Evolutionary conservation across 2,113 vertebrate species (phyloP).

Genomic region (Regulus satrapa): DNA sequence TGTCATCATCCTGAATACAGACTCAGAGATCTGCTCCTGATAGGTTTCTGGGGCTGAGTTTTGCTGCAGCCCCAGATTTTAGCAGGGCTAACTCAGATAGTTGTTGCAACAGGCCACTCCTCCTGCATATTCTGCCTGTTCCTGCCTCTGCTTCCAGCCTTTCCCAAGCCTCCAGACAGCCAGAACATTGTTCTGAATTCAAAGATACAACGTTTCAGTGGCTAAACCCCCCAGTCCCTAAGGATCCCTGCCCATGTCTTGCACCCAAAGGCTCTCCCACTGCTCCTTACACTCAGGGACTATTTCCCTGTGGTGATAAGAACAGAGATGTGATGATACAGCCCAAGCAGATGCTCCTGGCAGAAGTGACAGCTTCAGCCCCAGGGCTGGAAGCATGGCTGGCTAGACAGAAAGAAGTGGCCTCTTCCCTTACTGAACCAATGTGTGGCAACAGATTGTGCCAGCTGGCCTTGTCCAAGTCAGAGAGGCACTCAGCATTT

Average conservation of each 20-base stretch:
- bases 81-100: rapidly evolving
- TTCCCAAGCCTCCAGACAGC: neutral
- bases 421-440: neutral
- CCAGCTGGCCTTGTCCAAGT: neutral
- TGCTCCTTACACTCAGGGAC: neutral
- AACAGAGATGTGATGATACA: neutral
- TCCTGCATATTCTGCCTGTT: neutral
- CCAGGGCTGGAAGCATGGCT: neutral
- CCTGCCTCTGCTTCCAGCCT: neutral
- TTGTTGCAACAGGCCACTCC: neutral
- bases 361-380: neutral
- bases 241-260: neutral
- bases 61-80: neutral
- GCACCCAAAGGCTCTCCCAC: neutral
- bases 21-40: neutral
- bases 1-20: neutral
- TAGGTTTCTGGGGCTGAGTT: neutral
- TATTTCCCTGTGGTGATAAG: neutral
- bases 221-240: neutral
- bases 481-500: neutral
- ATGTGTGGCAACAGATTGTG: neutral
- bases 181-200: neutral
- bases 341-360: neutral
- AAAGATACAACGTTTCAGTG: neutral
- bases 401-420: neutral